Base-by-base conservation (phyloP, 2,113 vertebrate genomes). In the Peucedramus taeniatus region DNA sequence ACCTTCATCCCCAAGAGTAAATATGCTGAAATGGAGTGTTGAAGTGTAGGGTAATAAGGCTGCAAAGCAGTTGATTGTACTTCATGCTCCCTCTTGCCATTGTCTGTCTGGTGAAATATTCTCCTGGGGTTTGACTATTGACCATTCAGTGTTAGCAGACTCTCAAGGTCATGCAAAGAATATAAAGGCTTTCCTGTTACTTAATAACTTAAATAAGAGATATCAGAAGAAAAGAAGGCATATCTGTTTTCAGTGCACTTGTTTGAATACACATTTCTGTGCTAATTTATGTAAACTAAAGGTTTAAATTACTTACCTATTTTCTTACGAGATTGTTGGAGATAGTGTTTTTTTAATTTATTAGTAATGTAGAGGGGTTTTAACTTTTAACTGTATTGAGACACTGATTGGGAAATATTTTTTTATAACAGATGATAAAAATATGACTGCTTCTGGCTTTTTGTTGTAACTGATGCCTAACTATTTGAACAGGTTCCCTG, bases 181-280 rank as follows among this genome's bases (percentile, higher is more conserved):
- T 75, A 74, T 87, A 44, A 93, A 96, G 78, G 54, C 79, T 83
- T 54, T 95, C 69, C 92, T 96, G 79, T 83, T 96, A 96, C 87
- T 96, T 66, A 94, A 69, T 92, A 92, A 93, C 79, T 94, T 39
- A 68, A 84, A 71, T 72, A 89, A 79, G 89, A 89, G 80, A 49
- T 89, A 91, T 83, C 80, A 87, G 85, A 96, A 93, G 90, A 91
- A 95, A 93, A 94, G 90, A 79, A 86, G 77, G 63, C 70, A 35
- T 63, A 68, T 97, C 97, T 98, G 98, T 96, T 98, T 98, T 98
- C 98, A 98, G 98, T 98, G 97, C 97, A 92, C 88, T 87, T 91
- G 90, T 82, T 97, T 84, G 93, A 89, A 90, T 61, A 93, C 56
- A 90, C 53, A 49, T 90, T 93, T 82, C 56, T 91, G 81, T 92